phyloP scores from a whole-genome alignment of 2,888 invertebrate genomes.

The Eupithecia subumbrata region DNA sequence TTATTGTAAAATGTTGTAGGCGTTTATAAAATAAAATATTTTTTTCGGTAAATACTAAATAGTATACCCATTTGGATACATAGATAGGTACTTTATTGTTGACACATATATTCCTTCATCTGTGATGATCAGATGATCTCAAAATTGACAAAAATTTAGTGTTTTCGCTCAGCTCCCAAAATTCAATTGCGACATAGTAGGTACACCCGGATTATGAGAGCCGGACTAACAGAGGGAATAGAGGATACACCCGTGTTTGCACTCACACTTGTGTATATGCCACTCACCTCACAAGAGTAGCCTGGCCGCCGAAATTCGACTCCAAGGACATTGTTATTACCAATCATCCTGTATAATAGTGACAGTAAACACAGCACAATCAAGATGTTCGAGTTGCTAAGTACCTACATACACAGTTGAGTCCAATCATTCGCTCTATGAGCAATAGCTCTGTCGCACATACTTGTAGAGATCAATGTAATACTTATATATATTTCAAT shows the following conservation, averaged over 20 bases:
- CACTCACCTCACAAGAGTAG: background rate
- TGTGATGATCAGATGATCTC: no score
- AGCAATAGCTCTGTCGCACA: background rate
- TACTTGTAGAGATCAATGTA: background rate
- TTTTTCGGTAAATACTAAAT: no score
- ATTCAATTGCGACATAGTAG: no score
- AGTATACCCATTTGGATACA: no score
- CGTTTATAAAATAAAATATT: no score
- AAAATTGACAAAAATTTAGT: no score
- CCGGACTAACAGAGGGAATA: background rate
- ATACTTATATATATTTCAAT: background rate
- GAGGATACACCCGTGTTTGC: background rate
- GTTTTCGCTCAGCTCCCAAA: no score
- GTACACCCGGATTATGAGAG: no score
- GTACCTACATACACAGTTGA: background rate
- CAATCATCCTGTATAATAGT: background rate
- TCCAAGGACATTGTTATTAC: background rate
- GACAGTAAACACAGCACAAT: conserved; percentile 1
- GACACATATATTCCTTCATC: no score
- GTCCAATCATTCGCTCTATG: background rate
- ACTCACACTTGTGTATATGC: no score
- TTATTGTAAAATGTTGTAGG: no score
- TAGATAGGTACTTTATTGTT: no score
- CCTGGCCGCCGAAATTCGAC: background rate
- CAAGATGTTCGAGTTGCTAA: background rate